Evolutionary conservation across 1,140 invertebrate species (phyloP).

Genomic region (Neodiprion lecontei): DNA sequence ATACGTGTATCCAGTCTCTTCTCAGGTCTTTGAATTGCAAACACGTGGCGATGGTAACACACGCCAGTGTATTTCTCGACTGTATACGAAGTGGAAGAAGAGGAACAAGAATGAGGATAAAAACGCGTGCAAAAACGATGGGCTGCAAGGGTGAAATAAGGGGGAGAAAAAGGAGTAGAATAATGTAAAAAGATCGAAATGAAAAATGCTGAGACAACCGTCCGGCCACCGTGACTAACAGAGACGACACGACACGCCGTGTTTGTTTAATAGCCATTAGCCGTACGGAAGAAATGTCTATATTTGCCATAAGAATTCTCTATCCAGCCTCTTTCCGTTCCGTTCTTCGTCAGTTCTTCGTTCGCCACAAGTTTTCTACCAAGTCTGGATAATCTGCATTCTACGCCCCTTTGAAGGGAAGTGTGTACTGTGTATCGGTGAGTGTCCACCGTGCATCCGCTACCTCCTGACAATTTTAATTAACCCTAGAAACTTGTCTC

Average conservation of each 20-base stretch:
- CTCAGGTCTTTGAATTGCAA: background rate
- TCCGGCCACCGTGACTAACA: background rate
- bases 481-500: background rate
- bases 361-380: background rate
- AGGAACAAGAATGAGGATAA: background rate
- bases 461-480: background rate
- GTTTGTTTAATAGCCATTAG: slow-evolving; percentile 7
- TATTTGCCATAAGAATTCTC: background rate
- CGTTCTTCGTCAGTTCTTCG: background rate
- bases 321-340: background rate
- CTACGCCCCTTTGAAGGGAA: too few species aligned
- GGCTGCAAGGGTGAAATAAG: background rate
- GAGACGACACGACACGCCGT: background rate
- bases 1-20: background rate
- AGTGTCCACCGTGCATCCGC: background rate
- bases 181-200: too few species aligned
- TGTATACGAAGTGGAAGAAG: background rate
- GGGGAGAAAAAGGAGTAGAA: too few species aligned
- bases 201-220: too few species aligned
- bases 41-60: background rate
- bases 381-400: too few species aligned
- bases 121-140: background rate
- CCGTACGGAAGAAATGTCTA: background rate
- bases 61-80: background rate
- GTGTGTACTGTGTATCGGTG: background rate